These are phyloP conservation scores for Eunapius fragilis DNA, from an alignment of 37 sponge, comb jelly and placozoan species.

Conservation along the genomic window DNA sequence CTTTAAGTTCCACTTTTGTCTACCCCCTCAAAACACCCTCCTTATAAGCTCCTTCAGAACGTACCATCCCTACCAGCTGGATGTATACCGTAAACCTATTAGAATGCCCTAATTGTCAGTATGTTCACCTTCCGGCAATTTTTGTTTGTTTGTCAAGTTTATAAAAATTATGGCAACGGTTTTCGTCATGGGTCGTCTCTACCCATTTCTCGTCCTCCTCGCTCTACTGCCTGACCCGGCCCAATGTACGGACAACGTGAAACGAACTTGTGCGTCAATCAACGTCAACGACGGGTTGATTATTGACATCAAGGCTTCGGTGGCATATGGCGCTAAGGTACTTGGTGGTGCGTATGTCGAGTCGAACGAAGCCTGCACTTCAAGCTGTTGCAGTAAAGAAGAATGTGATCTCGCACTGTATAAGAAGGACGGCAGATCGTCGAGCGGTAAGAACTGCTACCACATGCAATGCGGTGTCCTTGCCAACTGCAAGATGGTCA, in stretches of 20 bases:
- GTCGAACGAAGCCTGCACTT: slow-evolving; percentile 18
- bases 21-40: background rate
- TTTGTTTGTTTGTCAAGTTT: no score
- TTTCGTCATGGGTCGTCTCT: no score
- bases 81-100: slow-evolving; percentile 1
- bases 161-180: no score
- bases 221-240: no score
- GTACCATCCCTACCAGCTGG: background rate
- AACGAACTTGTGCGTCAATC: background rate
- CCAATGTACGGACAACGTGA: background rate
- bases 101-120: no score
- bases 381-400: slow-evolving; percentile 14
- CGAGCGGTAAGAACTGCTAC: slow-evolving; percentile 65
- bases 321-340: slow-evolving; percentile 42
- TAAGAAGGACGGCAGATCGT: slow-evolving; percentile 46
- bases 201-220: no score
- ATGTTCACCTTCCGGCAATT: no score
- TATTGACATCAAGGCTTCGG: slow-evolving; percentile 60
- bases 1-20: background rate
- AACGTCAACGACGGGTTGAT: slow-evolving; percentile 13
- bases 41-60: background rate
- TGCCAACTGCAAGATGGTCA: slow-evolving; percentile 42
- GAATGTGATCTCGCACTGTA: slow-evolving; percentile 63
- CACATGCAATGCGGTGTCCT: slow-evolving; percentile 40
- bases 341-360: slow-evolving; percentile 23